phyloP scores from a whole-genome alignment of 2,113 vertebrate genomes.

The Hystrix brachyura region DNA sequence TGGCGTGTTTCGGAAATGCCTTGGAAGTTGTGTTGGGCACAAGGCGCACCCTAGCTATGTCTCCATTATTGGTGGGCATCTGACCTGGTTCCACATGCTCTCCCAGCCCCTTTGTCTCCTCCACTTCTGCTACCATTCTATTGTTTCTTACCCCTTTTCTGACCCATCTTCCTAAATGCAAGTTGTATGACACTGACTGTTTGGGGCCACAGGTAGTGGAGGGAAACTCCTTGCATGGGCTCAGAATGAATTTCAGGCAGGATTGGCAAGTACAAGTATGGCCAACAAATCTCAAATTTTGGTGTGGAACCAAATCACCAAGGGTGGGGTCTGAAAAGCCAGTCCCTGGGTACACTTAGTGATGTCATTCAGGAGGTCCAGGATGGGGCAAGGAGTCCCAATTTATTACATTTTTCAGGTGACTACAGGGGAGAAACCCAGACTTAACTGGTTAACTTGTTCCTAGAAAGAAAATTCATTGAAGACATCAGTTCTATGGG shows the following conservation, averaged over 20 bases:
- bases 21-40: background rate
- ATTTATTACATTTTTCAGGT: background rate
- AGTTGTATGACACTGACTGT: background rate
- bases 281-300: background rate
- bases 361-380: background rate
- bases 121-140: background rate
- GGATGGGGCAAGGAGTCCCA: background rate
- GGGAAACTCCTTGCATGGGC: background rate
- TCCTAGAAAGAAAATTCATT: background rate
- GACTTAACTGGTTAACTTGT: background rate
- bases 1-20: background rate
- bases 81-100: background rate
- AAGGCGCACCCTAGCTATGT: background rate
- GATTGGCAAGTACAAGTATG: background rate
- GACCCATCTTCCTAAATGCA: background rate
- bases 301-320: background rate
- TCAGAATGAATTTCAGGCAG: background rate
- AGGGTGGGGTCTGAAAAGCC: background rate
- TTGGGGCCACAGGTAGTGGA: background rate
- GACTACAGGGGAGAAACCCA: background rate
- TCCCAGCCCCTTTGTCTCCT: background rate
- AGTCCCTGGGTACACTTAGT: background rate
- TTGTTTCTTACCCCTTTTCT: background rate
- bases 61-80: rapidly evolving
- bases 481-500: background rate